Evolutionary conservation across 2,888 invertebrate genomes (phyloP).

Genomic region (Epinotia nisella): DNA sequence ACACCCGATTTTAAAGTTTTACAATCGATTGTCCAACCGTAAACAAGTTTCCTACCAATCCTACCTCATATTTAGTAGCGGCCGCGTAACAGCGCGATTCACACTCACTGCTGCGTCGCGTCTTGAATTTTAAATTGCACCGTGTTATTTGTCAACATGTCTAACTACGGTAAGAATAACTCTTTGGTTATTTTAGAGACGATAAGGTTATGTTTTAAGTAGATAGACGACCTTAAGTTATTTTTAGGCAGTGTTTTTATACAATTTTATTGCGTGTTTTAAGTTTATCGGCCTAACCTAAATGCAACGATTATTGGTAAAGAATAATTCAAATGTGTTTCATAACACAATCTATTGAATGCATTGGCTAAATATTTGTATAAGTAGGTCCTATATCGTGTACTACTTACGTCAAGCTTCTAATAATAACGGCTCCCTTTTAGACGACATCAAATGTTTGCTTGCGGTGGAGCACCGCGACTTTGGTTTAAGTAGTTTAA

Average conservation of each 20-base stretch:
- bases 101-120: constrained; percentile 5
- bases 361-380: background rate
- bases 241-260: background rate
- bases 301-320: background rate
- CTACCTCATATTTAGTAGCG: constrained; percentile 2
- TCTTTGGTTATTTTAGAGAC: background rate
- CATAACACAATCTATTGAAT: background rate
- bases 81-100: constrained; percentile 13
- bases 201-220: too few species aligned
- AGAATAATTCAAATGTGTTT: background rate
- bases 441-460: background rate
- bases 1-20: background rate
- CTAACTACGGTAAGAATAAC: constrained; percentile 35
- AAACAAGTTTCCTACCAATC: background rate
- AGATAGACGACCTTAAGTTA: too few species aligned
- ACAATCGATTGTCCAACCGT: constrained; percentile 1
- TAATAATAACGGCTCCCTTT: background rate
- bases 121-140: constrained; percentile 2
- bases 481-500: background rate
- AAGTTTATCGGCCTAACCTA: background rate
- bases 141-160: constrained; percentile 23
- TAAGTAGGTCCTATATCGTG: too few species aligned
- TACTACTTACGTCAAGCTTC: background rate
- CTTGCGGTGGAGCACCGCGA: background rate
- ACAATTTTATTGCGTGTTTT: background rate